These are phyloP conservation scores for Laticauda laticaudata DNA, from an alignment of 2,113 vertebrate genomes.

Conservation along the genomic window DNA sequence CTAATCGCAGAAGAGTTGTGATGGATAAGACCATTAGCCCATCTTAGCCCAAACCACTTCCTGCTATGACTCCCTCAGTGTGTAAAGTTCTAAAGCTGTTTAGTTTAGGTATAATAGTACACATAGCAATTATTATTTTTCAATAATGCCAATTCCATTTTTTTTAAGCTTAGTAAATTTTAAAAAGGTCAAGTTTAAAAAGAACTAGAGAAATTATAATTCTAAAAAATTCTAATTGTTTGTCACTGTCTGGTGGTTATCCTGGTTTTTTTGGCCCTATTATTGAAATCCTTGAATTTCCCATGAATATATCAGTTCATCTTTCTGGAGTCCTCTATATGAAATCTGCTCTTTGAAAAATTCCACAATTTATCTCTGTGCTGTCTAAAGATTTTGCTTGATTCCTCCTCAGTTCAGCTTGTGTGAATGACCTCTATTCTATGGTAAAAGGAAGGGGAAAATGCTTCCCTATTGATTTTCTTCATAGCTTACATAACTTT, in stretches of 20 bases:
- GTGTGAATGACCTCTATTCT: neutral
- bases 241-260: neutral
- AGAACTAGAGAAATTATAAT: neutral
- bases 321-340: neutral
- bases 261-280: neutral
- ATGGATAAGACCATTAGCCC: neutral
- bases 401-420: neutral
- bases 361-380: neutral
- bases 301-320: neutral
- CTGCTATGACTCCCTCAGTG: neutral
- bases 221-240: neutral
- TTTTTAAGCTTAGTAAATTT: neutral
- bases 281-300: neutral
- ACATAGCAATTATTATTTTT: neutral
- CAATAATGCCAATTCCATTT: neutral
- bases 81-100: neutral
- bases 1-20: neutral
- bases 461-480: neutral
- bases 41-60: neutral
- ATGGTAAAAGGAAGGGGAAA: too few relatives aligned
- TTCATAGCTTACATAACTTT: neutral
- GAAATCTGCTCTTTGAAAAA: neutral
- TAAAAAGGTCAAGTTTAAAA: neutral
- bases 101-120: neutral
- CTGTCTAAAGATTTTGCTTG: neutral